Evolutionary conservation across 92 coral and sea anemone genomes (phyloP), one percentile per base, ranked within the genome.

Genomic region (Isaurus tuberculatus): DNA sequence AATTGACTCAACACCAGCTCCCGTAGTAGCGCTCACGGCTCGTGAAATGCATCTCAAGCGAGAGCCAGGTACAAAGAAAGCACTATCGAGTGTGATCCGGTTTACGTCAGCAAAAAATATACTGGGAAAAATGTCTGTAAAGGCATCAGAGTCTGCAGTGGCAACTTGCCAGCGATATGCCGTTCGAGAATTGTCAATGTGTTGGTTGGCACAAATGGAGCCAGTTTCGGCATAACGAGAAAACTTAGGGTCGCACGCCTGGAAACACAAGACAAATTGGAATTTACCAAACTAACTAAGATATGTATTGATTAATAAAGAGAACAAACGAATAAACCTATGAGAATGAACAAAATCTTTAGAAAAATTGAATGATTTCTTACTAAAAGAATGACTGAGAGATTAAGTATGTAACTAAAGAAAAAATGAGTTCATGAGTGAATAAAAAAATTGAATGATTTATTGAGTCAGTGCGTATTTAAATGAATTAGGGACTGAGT

Each of bases 151-250:
- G 27, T 75, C 71, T 42, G 89, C 71, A 34, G 86, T 74, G 6
- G 94, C 91, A 40, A 90, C 85, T 79, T 90, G 94, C 99, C 99
- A 97, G 78, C 92, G 94, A 87, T 90, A 97, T 88, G 75, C 86
- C 29, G 99, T 97, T 71, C 85, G 70, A 15, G 68, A 30, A 88
- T 90, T 88, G 90, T 97, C 90, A 49, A 97, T 94, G 31, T 84
- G 83, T 66, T 97, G 98, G 83, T 92, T 90, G 16, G 89, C 79
- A 32, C 99, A 97, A 67, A 97, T 73, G 11, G 98, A 92, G 10
- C 99, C 99, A 27, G 99, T 97, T 75, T 97, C 99, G 11, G 97
- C 87, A 70, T 94, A 94, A 20, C 99, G 94, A 20, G 98, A 87
- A 40, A 87, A 87, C 70, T 97, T 97, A 9, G 99, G 99, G 70